A percentile compares a stretch with the other conserved stretches of the same genome.
Conservation (phyloP, 2,113 vertebrate species). For the Struthio camelus region DNA sequence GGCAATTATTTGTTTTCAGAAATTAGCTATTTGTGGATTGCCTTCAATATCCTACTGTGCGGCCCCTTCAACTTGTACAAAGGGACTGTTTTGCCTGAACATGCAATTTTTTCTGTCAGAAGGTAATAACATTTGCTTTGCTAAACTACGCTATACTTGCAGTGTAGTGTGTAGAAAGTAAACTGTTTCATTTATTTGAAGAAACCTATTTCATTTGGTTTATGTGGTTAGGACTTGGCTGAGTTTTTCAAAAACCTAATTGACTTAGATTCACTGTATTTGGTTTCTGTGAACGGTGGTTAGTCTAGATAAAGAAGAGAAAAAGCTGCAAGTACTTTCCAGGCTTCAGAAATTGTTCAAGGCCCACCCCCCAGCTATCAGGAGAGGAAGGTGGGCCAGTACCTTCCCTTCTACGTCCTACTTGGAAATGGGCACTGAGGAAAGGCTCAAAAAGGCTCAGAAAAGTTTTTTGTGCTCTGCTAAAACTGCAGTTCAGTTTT, state of each 20-base stretch:
- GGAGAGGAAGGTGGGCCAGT: not conserved
- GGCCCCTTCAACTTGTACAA: not conserved
- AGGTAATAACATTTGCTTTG: slow-evolving; percentile 25
- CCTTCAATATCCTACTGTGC: not conserved
- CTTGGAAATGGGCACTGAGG: not conserved
- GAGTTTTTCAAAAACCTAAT: not conserved
- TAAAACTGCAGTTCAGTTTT: not conserved
- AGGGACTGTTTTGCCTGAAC: not conserved
- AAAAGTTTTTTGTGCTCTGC: not conserved
- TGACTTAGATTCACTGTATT: not conserved
- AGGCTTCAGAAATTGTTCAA: not conserved
- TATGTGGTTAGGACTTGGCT: not conserved
- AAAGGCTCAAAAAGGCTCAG: not conserved
- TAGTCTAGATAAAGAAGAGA: not conserved
- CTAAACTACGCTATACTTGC: not conserved
- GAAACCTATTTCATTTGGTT: not conserved
- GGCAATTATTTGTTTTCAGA: not conserved
- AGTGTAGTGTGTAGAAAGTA: no score
- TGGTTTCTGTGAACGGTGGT: not conserved
- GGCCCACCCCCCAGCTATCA: not conserved
- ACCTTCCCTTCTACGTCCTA: not conserved
- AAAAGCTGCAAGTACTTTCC: not conserved
- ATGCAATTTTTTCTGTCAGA: not conserved
- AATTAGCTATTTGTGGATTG: not conserved
- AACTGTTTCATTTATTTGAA: no score